Percentiles rank a stretch among this genome's conserved stretches.
Evolutionary conservation across 2,113 vertebrate genomes (phyloP).

Genomic region (Suncus etruscus): DNA sequence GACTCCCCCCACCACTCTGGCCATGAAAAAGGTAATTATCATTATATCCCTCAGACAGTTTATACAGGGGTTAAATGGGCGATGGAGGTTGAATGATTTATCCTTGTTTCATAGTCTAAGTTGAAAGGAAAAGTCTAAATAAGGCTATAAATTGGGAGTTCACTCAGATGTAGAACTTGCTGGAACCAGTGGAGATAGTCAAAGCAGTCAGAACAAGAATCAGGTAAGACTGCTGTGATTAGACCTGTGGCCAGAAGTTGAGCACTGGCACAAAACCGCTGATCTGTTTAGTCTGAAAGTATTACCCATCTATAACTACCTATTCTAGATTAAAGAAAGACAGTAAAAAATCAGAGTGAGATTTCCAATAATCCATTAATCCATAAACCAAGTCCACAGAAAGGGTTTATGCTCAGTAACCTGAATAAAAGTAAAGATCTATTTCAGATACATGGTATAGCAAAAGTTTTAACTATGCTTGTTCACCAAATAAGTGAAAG

Average conservation of each 20-base stretch:
- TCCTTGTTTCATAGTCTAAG: constrained; percentile 72
- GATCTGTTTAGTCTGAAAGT: neutral
- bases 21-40: constrained; percentile 80
- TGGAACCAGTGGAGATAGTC: constrained; percentile 7
- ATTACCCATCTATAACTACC: neutral
- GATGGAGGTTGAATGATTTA: constrained; percentile 70
- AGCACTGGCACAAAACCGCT: neutral
- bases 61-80: constrained; percentile 78
- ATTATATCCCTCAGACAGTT: constrained; percentile 75
- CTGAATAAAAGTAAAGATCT: neutral
- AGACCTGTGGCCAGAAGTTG: neutral
- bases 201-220: neutral
- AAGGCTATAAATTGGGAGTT: constrained; percentile 66
- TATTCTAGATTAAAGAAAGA: neutral
- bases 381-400: neutral
- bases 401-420: neutral
- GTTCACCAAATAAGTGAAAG: neutral
- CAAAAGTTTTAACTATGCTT: neutral
- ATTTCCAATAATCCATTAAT: neutral
- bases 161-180: neutral
- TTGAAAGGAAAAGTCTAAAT: constrained; percentile 82
- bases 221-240: neutral
- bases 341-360: neutral
- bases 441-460: neutral
- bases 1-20: constrained; percentile 58